Percentiles rank a stretch among this genome's conserved stretches.
Evolutionary conservation across 2,797 vertebrate species (phyloP).

Genomic region (Ptychadena robeensis): DNA sequence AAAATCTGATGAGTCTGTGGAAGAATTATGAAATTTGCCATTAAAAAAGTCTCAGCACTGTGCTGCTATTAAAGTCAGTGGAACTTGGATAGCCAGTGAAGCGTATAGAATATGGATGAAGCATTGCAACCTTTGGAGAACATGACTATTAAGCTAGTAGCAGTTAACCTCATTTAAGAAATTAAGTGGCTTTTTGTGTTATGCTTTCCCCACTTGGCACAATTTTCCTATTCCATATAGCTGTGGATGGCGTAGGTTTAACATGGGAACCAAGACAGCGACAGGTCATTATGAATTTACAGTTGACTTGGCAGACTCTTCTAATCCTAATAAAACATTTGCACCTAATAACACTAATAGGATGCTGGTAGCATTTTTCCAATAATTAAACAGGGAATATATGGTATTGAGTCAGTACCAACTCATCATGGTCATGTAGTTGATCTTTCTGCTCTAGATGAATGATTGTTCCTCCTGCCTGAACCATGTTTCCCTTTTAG

Average conservation of each 20-base stretch:
- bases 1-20: conserved; percentile 31
- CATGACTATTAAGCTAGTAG: conserved; percentile 47
- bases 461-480: neutral
- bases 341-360: conserved; percentile 54
- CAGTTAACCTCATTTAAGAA: conserved; percentile 51
- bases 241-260: conserved; percentile 21
- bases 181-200: conserved; percentile 36
- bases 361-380: conserved; percentile 46
- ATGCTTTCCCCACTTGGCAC: conserved; percentile 33
- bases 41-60: conserved; percentile 5
- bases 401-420: conserved; percentile 35
- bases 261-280: conserved; percentile 39
- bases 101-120: conserved; percentile 39
- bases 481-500: neutral
- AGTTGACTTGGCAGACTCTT: conserved; percentile 47
- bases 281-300: conserved; percentile 50
- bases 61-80: conserved; percentile 22
- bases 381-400: conserved; percentile 34
- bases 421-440: conserved; percentile 39
- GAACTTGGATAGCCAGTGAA: conserved; percentile 47
- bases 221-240: neutral
- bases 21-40: conserved; percentile 12
- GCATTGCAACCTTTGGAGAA: conserved; percentile 33
- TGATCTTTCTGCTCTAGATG: conserved; percentile 1
- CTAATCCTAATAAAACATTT: conserved; percentile 45